Percentiles rank a stretch among this genome's conserved stretches.
phyloP scores from a whole-genome alignment of 2,888 invertebrate genomes.

The Dendrolimus pini region DNA sequence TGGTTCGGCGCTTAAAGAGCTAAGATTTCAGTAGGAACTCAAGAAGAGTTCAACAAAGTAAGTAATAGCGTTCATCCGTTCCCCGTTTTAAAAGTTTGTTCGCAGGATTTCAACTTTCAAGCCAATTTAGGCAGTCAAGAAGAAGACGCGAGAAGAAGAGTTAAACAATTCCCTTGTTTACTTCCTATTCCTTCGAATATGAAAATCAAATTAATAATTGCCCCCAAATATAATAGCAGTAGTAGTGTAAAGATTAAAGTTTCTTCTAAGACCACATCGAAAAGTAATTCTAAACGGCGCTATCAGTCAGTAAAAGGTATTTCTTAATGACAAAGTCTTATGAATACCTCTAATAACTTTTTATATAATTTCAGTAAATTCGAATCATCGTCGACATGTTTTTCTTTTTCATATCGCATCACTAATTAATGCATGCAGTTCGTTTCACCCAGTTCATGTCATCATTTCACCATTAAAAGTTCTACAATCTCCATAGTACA shows the following conservation, averaged over 20 bases:
- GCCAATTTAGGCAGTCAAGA: background rate
- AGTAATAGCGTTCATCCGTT: slow-evolving; percentile 45
- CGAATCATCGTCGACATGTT: background rate
- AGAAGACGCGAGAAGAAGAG: background rate
- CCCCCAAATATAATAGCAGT: too few species aligned
- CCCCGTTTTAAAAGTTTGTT: slow-evolving; percentile 36
- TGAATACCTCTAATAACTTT: background rate
- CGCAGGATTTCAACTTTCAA: slow-evolving; percentile 25
- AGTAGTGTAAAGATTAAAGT: too few species aligned
- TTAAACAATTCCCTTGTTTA: background rate
- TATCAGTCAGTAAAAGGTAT: background rate
- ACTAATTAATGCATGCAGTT: too few species aligned
- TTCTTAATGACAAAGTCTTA: background rate
- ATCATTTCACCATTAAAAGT: background rate
- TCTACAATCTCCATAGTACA: slow-evolving; percentile 6
- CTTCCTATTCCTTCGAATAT: too few species aligned
- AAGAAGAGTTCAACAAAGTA: slow-evolving; percentile 71
- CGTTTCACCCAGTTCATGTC: background rate
- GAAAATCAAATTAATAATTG: too few species aligned
- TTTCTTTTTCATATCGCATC: too few species aligned
- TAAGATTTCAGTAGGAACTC: slow-evolving; percentile 71
- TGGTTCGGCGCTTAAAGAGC: slow-evolving; percentile 64
- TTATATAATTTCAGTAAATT: background rate
- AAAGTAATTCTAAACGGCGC: too few species aligned
- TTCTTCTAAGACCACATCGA: too few species aligned